These are phyloP conservation scores for Oligia strigilis DNA, from an alignment of 2,888 invertebrate genomes.

Conservation along the genomic window DNA sequence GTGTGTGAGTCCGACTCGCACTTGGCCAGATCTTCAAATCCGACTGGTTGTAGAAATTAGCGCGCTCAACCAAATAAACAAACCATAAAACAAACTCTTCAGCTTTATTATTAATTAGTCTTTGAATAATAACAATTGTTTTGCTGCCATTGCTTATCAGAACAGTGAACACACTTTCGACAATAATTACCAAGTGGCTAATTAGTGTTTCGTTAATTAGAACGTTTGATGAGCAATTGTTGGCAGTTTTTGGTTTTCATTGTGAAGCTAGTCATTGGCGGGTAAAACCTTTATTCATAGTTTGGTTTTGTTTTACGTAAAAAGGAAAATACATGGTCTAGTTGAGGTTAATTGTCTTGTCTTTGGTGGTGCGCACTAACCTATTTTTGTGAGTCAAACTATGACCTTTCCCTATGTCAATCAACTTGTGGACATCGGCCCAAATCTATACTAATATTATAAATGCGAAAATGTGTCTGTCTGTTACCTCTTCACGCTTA, in stretches of 20 bases:
- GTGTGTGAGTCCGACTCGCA: too few relatives aligned
- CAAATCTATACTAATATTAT: not conserved
- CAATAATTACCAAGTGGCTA: conserved; percentile 23
- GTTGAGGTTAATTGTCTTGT: not conserved
- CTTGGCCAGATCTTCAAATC: not conserved
- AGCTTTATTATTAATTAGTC: not conserved
- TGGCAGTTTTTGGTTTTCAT: not conserved
- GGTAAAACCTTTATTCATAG: conserved; percentile 10
- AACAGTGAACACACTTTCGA: conserved; percentile 33
- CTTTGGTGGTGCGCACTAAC: not conserved
- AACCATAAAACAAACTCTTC: not conserved
- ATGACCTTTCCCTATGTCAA: conserved; percentile 13
- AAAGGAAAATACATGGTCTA: conserved; percentile 12
- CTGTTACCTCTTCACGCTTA: too few relatives aligned
- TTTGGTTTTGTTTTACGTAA: not conserved
- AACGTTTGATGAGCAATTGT: conserved; percentile 33
- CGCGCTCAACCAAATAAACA: not conserved
- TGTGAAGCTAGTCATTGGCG: conserved; percentile 1
- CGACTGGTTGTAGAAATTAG: not conserved
- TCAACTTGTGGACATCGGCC: not conserved
- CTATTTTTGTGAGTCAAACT: conserved; percentile 11
- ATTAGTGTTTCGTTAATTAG: conserved; percentile 40
- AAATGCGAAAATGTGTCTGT: too few relatives aligned
- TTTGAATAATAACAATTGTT: conserved; percentile 51
- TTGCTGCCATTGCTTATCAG: conserved; percentile 49